These are phyloP conservation scores for Conops quadrifasciatus DNA, from an alignment of 2,888 invertebrate genomes.

Conservation along the genomic window DNA sequence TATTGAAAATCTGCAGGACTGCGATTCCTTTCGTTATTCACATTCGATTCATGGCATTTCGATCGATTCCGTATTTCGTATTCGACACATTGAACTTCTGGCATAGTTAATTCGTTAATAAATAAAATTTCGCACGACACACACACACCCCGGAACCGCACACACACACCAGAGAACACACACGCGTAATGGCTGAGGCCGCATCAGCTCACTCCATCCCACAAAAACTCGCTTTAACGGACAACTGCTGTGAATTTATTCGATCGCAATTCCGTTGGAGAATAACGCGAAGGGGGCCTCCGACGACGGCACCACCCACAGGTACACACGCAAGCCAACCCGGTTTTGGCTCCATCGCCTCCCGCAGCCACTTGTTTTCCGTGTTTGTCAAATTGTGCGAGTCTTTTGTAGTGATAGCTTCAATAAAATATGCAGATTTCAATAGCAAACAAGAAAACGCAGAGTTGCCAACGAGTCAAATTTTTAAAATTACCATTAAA, in stretches of 20 bases:
- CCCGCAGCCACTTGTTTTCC: background rate
- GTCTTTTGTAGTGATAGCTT: constrained; percentile 38
- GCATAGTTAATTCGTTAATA: constrained; percentile 40
- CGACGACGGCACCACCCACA: background rate
- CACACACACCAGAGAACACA: constrained; percentile 21
- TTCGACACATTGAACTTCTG: constrained; percentile 27
- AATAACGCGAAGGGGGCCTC: background rate
- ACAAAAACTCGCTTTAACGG: background rate
- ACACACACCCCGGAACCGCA: constrained; percentile 32
- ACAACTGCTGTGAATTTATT: constrained; percentile 32
- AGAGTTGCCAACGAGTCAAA: constrained; percentile 22
- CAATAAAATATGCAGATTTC: constrained; percentile 58
- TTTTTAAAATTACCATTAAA: background rate
- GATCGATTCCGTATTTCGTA: background rate
- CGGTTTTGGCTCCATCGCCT: background rate
- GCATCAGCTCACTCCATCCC: background rate
- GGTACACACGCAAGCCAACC: background rate
- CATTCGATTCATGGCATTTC: background rate
- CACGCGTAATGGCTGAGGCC: background rate
- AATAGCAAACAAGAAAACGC: constrained; percentile 11
- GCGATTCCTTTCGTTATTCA: constrained; percentile 32
- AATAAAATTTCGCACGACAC: constrained; percentile 39
- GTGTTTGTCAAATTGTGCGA: constrained; percentile 12
- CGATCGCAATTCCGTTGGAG: background rate
- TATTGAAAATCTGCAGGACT: constrained; percentile 52